phyloP scores from a whole-genome alignment of 2,888 invertebrate species.

The Beris chalybata region DNA sequence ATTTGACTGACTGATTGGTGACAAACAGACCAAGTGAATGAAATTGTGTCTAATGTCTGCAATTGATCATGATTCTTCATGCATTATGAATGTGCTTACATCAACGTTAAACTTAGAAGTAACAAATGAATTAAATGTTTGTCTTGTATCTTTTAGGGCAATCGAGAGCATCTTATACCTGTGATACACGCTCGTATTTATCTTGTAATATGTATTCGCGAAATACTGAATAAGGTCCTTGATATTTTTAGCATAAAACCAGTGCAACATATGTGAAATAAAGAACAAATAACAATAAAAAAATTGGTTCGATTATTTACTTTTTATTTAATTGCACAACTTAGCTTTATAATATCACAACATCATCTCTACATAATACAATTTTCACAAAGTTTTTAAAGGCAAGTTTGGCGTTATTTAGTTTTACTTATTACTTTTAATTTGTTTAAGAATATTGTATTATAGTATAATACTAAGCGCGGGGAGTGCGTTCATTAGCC shows the following conservation, averaged over 20 bases:
- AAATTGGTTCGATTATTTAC: constrained; percentile 8
- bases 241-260: constrained; percentile 68
- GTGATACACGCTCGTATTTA: constrained; percentile 70
- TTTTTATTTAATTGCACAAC: constrained; percentile 14
- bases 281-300: not conserved
- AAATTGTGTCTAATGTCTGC: too few species aligned
- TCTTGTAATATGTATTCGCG: constrained; percentile 65
- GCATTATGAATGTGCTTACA: too few species aligned
- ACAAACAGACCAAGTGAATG: too few species aligned
- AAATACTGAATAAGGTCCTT: constrained; percentile 66
- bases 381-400: constrained; percentile 1
- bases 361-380: constrained; percentile 13
- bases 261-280: constrained; percentile 67
- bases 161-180: constrained; percentile 67
- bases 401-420: constrained; percentile 18
- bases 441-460: too few species aligned
- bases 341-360: constrained; percentile 24
- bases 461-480: too few species aligned
- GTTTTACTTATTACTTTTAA: not conserved
- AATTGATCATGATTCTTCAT: too few species aligned
- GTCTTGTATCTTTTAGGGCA: constrained; percentile 62
- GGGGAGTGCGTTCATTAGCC: too few species aligned
- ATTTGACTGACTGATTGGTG: too few species aligned
- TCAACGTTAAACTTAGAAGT: too few species aligned
- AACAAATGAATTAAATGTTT: too few species aligned